A percentile compares a stretch with the other conserved stretches of the same genome.
phyloP scores from a whole-genome alignment of 2,113 vertebrate genomes.

The Platycercus adscitus region DNA sequence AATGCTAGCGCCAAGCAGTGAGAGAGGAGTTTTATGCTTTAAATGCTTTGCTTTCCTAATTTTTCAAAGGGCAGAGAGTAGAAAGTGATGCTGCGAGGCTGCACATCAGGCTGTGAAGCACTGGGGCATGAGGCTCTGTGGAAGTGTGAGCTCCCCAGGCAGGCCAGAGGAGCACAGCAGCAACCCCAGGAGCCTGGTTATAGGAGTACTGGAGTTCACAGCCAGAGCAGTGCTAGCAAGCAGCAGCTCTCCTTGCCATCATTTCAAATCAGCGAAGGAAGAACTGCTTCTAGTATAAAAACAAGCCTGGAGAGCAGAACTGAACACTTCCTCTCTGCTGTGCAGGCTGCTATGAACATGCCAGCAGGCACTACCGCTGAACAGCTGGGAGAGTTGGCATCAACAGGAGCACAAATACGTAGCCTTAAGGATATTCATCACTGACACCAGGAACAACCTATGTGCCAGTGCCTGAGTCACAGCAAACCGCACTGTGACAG shows the following conservation, averaged over 20 bases:
- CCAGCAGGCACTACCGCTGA: background rate
- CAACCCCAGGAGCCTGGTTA: fast-evolving
- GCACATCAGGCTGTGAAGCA: background rate
- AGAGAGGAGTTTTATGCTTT: background rate
- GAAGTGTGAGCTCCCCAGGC: background rate
- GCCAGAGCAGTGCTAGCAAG: fast-evolving
- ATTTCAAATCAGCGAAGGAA: background rate
- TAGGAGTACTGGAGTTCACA: background rate
- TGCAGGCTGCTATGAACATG: fast-evolving
- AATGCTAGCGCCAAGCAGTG: fast-evolving
- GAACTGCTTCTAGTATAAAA: background rate
- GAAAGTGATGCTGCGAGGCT: background rate
- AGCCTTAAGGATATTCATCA: background rate
- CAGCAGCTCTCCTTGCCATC: background rate
- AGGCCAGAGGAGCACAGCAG: background rate
- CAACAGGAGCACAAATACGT: background rate
- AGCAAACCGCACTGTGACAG: background rate
- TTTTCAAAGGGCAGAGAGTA: background rate
- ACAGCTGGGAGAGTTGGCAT: background rate
- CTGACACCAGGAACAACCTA: background rate
- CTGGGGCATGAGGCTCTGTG: fast-evolving
- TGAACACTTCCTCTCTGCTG: fast-evolving
- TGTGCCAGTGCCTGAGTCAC: background rate
- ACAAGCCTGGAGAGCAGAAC: background rate
- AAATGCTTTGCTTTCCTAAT: background rate